Conservation (phyloP, 2,888 invertebrate species). For the Polydrusus pterygomalis region DNA sequence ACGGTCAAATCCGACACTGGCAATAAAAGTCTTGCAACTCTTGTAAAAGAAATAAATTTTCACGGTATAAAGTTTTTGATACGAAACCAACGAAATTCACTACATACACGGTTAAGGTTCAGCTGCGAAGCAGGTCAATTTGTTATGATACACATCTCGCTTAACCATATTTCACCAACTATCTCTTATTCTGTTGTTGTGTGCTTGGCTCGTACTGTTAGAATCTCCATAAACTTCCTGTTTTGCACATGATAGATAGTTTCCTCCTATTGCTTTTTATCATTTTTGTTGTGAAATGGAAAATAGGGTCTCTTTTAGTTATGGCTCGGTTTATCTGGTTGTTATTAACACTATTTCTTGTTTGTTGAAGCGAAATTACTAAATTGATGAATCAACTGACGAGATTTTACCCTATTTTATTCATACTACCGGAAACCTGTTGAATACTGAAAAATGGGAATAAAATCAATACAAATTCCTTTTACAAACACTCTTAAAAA, state of each 20-base stretch:
- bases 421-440: not conserved
- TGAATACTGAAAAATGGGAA: constrained; percentile 8
- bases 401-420: not conserved
- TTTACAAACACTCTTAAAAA: constrained; percentile 22
- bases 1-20: no score
- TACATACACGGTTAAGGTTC: constrained; percentile 24
- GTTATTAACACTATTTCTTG: no score
- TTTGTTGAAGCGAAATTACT: no score
- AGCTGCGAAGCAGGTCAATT: constrained; percentile 32
- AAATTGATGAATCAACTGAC: no score
- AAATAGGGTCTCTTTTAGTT: not conserved
- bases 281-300: constrained; percentile 3
- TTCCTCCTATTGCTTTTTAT: constrained; percentile 21
- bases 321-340: no score
- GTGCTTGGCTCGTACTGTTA: constrained; percentile 38
- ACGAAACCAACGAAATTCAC: not conserved
- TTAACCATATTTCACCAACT: constrained; percentile 43
- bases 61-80: not conserved
- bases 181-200: constrained; percentile 46
- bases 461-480: constrained; percentile 12
- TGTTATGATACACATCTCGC: constrained; percentile 42
- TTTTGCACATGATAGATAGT: constrained; percentile 39
- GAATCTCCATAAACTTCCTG: constrained; percentile 46
- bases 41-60: not conserved
- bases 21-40: not conserved